These are phyloP conservation scores for Teleiodes luculella DNA, from an alignment of 2,888 invertebrate species.

Conservation along the genomic window DNA sequence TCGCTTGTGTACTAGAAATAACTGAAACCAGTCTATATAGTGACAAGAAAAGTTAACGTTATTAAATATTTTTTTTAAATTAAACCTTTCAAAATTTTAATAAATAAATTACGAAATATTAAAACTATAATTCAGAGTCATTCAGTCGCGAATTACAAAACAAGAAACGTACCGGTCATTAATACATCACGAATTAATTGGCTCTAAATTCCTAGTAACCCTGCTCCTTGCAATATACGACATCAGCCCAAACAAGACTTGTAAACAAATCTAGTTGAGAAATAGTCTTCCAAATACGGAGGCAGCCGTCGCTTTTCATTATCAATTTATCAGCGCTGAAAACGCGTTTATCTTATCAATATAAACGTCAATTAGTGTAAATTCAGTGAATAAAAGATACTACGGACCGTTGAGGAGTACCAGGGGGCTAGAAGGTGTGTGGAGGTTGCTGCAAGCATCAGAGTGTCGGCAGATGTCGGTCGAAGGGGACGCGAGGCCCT, in stretches of 20 bases:
- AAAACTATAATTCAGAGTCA: too few relatives aligned
- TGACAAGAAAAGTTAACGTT: too few relatives aligned
- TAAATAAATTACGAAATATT: too few relatives aligned
- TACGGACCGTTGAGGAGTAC: background rate
- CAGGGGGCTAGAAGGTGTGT: background rate
- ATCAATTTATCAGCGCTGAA: slow-evolving; percentile 15
- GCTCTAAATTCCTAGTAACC: background rate
- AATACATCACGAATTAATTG: background rate
- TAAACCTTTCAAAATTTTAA: too few relatives aligned
- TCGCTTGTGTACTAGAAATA: too few relatives aligned
- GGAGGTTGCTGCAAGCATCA: background rate
- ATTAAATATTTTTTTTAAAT: too few relatives aligned
- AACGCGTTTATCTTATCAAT: slow-evolving; percentile 21
- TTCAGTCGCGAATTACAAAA: background rate
- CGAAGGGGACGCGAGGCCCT: slow-evolving; percentile 10
- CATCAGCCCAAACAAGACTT: background rate
- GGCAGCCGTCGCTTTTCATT: background rate
- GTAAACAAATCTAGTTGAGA: background rate
- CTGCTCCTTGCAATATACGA: background rate
- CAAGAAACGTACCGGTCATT: background rate
- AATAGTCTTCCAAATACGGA: background rate
- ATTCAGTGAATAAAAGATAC: background rate
- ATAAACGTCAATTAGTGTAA: slow-evolving; percentile 26
- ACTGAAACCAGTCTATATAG: too few relatives aligned
- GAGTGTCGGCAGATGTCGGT: slow-evolving; percentile 9